phyloP scores from a whole-genome alignment of 2,797 vertebrate species.

The Loris lydekkerianus region DNA sequence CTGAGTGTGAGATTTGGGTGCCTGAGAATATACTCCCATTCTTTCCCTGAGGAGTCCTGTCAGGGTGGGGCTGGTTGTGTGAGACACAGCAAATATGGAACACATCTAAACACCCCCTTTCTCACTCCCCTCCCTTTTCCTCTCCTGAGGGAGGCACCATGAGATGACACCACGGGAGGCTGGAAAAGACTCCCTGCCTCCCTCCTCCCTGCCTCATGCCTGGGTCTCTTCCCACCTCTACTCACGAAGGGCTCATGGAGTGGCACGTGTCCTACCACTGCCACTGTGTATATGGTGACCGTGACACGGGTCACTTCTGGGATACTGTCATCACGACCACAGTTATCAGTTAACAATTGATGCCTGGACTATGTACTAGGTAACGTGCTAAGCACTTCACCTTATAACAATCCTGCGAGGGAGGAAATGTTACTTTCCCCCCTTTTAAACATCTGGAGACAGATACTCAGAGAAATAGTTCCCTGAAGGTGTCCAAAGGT shows the following conservation, averaged over 20 bases:
- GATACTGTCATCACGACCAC: not conserved
- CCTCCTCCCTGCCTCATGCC: not conserved
- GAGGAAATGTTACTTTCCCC: not conserved
- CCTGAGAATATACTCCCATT: not conserved
- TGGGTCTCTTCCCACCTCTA: not conserved
- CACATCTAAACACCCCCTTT: conserved; percentile 57
- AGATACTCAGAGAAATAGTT: not conserved
- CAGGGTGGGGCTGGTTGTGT: conserved; percentile 44
- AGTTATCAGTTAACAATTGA: not conserved
- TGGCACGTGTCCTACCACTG: not conserved
- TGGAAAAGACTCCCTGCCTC: conserved; percentile 62
- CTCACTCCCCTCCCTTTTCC: conserved; percentile 59
- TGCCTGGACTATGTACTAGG: not conserved
- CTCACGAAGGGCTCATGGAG: not conserved
- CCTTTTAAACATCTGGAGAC: not conserved
- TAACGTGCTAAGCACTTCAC: not conserved
- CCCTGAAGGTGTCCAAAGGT: not conserved
- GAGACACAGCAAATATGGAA: conserved; percentile 40
- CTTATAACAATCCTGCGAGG: not conserved
- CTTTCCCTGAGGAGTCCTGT: not conserved
- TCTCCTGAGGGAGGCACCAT: not conserved
- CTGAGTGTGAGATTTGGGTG: not conserved
- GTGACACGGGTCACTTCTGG: not conserved
- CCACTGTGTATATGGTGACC: not conserved
- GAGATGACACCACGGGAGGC: conserved; percentile 58